Conservation (phyloP, 2,797 vertebrate species). For the Falco berigora region DNA sequence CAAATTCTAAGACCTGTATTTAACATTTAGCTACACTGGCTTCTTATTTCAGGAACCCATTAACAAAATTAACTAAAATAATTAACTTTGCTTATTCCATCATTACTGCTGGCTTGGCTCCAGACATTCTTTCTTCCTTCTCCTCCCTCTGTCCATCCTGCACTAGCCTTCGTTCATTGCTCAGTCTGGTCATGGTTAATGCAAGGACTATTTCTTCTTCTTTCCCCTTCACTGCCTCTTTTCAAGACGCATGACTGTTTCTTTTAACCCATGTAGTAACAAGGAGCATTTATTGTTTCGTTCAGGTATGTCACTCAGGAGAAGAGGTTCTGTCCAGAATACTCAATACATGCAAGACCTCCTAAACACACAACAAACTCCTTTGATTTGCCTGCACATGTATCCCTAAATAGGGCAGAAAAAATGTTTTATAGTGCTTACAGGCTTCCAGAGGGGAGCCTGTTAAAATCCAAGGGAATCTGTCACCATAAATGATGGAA, state of each 20-base stretch:
- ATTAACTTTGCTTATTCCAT: not conserved
- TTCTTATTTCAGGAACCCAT: not conserved
- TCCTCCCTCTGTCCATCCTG: not conserved
- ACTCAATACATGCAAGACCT: not conserved
- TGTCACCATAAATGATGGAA: slow-evolving; percentile 5
- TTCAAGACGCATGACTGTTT: not conserved
- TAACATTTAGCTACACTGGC: not conserved
- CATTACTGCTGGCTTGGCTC: not conserved
- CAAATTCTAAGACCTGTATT: not conserved
- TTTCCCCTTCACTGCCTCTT: not conserved
- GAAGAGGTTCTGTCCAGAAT: not conserved
- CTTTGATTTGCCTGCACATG: not conserved
- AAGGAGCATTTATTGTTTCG: not conserved
- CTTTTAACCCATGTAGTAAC: not conserved
- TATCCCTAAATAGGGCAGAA: not conserved
- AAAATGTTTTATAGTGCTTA: not conserved
- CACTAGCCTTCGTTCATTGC: not conserved
- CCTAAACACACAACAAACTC: not conserved
- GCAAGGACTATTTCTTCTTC: not conserved
- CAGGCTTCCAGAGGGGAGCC: not conserved
- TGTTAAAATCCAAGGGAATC: slow-evolving; percentile 17
- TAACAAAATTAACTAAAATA: not conserved
- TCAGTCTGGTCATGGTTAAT: not conserved
- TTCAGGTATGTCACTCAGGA: not conserved
- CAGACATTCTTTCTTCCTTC: not conserved